These are phyloP conservation scores for Furcula furcula DNA, from an alignment of 2,888 invertebrate species.

Conservation along the genomic window DNA sequence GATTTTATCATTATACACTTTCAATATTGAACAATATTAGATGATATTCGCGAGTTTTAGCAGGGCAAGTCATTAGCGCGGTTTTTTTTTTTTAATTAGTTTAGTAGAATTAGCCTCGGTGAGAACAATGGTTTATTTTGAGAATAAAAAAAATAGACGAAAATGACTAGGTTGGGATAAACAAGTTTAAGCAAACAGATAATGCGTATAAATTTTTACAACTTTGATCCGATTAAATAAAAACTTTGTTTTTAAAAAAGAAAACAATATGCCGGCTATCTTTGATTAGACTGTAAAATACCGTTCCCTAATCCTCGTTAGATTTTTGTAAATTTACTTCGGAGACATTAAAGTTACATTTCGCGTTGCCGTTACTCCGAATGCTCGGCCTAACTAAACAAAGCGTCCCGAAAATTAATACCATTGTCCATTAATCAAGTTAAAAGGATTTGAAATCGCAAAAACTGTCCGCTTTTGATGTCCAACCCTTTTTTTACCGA, in stretches of 20 bases:
- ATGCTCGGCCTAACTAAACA: slow-evolving; percentile 48
- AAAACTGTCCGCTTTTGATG: slow-evolving; percentile 54
- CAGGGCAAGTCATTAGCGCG: no score
- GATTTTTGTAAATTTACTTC: slow-evolving; percentile 18
- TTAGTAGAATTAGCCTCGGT: no score
- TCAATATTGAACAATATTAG: no score
- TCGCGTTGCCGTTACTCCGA: slow-evolving; percentile 33
- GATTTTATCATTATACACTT: no score
- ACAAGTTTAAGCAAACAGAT: no score
- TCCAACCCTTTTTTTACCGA: slow-evolving; percentile 67
- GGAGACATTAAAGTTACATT: slow-evolving; percentile 35
- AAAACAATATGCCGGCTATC: slow-evolving; percentile 5
- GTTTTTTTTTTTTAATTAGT: no score
- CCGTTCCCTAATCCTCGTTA: slow-evolving; percentile 14
- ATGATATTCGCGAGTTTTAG: no score
- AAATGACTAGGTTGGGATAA: no score
- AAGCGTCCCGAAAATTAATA: slow-evolving; percentile 51
- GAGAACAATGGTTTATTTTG: no score
- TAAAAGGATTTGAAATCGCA: slow-evolving; percentile 65
- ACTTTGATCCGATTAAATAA: slow-evolving; percentile 4
- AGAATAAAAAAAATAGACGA: no score
- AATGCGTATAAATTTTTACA: no score
- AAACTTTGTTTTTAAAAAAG: slow-evolving; percentile 14
- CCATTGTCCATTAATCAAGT: slow-evolving; percentile 72
- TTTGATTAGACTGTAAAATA: slow-evolving; percentile 7